phyloP scores from a whole-genome alignment of 2,888 invertebrate species.

The Lycocerus yunnanus region DNA sequence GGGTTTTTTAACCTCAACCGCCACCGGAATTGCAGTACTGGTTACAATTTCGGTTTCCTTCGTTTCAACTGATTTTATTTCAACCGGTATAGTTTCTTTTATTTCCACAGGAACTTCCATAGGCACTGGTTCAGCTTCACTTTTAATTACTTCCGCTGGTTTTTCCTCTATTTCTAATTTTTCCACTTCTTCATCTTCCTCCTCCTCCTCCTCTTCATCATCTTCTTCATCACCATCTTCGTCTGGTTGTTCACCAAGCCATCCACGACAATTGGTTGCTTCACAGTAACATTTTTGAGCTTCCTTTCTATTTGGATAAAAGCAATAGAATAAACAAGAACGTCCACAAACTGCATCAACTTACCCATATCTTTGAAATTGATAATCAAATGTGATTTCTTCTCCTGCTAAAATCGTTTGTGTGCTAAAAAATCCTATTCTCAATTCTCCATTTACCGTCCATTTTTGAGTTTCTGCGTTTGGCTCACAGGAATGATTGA shows the following conservation, averaged over 20 bases:
- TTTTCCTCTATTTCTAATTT: constrained; percentile 46
- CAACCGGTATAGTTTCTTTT: constrained; percentile 21
- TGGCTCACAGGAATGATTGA: constrained; percentile 99
- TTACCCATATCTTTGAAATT: constrained; percentile 95
- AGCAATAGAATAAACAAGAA: background rate
- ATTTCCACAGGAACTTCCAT: constrained; percentile 12
- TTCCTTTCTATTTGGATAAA: constrained; percentile 75
- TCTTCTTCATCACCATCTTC: constrained; percentile 67
- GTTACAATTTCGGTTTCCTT: constrained; percentile 55
- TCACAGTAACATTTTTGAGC: constrained; percentile 97
- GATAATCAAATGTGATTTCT: constrained; percentile 98
- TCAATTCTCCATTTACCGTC: constrained; percentile 89
- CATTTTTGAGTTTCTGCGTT: constrained; percentile 99
- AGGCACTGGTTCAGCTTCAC: constrained; percentile 47
- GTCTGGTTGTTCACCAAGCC: constrained; percentile 90
- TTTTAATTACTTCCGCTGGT: constrained; percentile 49
- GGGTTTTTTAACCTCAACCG: constrained; percentile 47
- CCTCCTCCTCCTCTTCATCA: constrained; percentile 57
- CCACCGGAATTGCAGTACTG: constrained; percentile 47
- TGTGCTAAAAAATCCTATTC: constrained; percentile 96
- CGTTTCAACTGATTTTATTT: constrained; percentile 13
- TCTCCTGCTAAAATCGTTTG: constrained; percentile 82
- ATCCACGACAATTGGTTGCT: constrained; percentile 86
- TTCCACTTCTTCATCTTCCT: constrained; percentile 49
- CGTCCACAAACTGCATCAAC: constrained; percentile 38